Evolutionary conservation across 1,140 invertebrate species (phyloP), one percentile per base, ranked within the genome.

Genomic region (Diabrotica virgifera): DNA sequence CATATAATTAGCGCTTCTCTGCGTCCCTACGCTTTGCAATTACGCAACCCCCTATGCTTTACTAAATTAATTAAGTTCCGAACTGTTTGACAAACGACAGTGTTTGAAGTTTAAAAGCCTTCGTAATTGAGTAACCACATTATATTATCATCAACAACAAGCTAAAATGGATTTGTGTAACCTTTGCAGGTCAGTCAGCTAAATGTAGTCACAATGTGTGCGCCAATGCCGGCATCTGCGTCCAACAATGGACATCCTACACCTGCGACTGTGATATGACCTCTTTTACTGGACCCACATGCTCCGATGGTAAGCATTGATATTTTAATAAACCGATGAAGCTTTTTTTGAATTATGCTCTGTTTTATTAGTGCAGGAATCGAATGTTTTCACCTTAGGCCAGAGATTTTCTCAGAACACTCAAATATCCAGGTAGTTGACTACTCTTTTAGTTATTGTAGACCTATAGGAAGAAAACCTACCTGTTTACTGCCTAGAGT

Each of bases 221-320:
- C 77, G 87, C 91, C 7, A 96, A 98, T 79, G 86, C 91, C 70
- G 96, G 96, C 0, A 83, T 89, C 5, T 98, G 96, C 77, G 88
- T 92, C 5, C 93, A 96, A 73, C 93, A 96, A 70, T 96, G 95
- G 93, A 95, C 96, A 76, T 89, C 94, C 36, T 97, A 95, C 75
- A 90, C 90, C 2, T 99, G 97, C 79, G 95, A 99, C 76, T 99
- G 97, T 79, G 91, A 96, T 74, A 89, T 94, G 81, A 98, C 96
- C 0, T 93, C 92, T 8, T 98, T 91, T 75, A 92, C 91, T 5
- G 96, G 96, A 50, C 90, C 92, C 0, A 95, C 89, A 0, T 99
- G 97, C 79, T 90, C 90, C 65, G 92, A 96, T 78, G 94, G 94
- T 96, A 85, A 75, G 36, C 62, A n/a, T 12, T 58, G 4, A 24